Conservation (phyloP, 1,140 invertebrate genomes). For the Drosophila arawakana region DNA sequence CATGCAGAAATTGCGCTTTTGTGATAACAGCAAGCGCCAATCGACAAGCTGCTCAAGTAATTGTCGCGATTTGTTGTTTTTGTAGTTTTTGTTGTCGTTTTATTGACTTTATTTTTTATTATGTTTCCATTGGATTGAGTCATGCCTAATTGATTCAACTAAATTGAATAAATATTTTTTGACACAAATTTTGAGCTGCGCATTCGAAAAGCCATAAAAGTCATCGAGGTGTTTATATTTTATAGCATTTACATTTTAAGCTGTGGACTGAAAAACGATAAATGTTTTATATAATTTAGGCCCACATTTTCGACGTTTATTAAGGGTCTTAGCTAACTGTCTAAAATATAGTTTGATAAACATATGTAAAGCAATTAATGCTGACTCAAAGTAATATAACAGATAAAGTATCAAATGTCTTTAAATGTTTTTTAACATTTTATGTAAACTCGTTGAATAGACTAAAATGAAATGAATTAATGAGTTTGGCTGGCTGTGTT, state of each 20-base stretch:
- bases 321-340: too few species aligned
- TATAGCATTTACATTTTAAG: constrained; percentile 27
- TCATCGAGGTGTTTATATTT: constrained; percentile 18
- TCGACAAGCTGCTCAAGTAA: constrained; percentile 51
- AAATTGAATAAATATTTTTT: constrained; percentile 19
- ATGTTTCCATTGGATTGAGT: constrained; percentile 46
- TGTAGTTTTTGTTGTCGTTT: constrained; percentile 1
- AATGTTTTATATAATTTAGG: constrained; percentile 1
- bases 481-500: too few species aligned
- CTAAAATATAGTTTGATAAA: too few species aligned
- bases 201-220: constrained; percentile 7
- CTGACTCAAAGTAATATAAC: too few species aligned
- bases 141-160: constrained; percentile 51
- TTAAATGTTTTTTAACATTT: too few species aligned
- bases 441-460: too few species aligned
- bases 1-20: constrained; percentile 37
- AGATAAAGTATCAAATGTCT: too few species aligned
- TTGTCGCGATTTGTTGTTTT: constrained; percentile 26
- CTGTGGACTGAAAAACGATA: background rate
- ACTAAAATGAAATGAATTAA: too few species aligned
- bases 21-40: constrained; percentile 44
- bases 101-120: constrained; percentile 24
- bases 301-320: background rate
- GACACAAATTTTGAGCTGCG: constrained; percentile 25
- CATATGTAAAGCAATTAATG: too few species aligned